Conservation (phyloP, 2,113 vertebrate genomes). For the Sisor rabdophorus region DNA sequence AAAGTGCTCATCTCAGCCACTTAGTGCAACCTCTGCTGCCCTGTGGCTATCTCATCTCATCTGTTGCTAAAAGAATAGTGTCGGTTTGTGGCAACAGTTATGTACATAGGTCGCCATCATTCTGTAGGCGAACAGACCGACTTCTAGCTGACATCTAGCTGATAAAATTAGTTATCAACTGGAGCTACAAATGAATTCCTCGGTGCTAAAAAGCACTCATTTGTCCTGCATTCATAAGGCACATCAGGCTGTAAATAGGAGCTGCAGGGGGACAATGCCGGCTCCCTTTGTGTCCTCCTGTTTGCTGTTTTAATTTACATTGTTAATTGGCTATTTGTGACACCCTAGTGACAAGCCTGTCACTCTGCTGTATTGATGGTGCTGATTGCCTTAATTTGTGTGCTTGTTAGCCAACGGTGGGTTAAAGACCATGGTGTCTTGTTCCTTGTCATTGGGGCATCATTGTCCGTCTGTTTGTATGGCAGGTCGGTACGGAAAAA, state of each 20-base stretch:
- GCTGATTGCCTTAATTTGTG: slow-evolving; percentile 67
- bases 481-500: slow-evolving; percentile 57
- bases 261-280: slow-evolving; percentile 57
- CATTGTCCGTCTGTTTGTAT: slow-evolving; percentile 56
- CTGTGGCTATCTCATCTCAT: slow-evolving; percentile 35
- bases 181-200: neutral
- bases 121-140: slow-evolving; percentile 15
- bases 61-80: slow-evolving; percentile 13
- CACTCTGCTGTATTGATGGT: slow-evolving; percentile 70
- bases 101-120: neutral
- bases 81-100: neutral
- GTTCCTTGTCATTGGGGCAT: slow-evolving; percentile 54
- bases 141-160: neutral
- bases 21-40: slow-evolving; percentile 33
- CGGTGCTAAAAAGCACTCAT: slow-evolving; percentile 17
- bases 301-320: slow-evolving; percentile 92
- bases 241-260: slow-evolving; percentile 55
- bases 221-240: slow-evolving; percentile 56
- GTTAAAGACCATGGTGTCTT: slow-evolving; percentile 59
- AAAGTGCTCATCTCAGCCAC: slow-evolving; percentile 42
- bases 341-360: slow-evolving; percentile 79
- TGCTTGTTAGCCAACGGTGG: slow-evolving; percentile 66
- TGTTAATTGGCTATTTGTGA: slow-evolving; percentile 92
- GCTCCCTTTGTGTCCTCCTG: slow-evolving; percentile 69
- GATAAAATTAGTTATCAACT: neutral